These are phyloP conservation scores for Drosophila insularis DNA, from an alignment of 1,140 invertebrate genomes.

Conservation along the genomic window DNA sequence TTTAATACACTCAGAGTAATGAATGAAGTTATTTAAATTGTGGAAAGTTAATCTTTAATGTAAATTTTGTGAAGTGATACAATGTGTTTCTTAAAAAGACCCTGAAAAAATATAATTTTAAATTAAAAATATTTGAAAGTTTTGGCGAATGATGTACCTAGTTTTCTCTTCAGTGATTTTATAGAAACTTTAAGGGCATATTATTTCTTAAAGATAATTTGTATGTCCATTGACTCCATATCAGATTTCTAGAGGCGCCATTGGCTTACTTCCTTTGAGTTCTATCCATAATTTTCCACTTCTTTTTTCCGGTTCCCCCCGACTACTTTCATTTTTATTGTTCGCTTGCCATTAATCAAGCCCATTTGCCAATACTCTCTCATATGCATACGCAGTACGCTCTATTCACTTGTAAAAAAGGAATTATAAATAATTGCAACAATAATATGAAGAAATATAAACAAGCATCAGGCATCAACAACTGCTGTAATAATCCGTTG, in stretches of 20 bases:
- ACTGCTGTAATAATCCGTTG: slow-evolving; percentile 45
- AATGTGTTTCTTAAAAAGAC: not conserved
- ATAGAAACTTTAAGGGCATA: no score
- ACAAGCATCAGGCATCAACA: slow-evolving; percentile 29
- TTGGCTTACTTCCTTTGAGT: slow-evolving; percentile 16
- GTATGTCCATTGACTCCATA: not conserved
- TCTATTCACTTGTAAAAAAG: slow-evolving; percentile 58
- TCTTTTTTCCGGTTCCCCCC: slow-evolving; percentile 37
- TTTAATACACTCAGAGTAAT: not conserved
- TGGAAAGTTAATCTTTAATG: not conserved
- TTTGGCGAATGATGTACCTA: no score
- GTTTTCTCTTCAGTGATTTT: no score
- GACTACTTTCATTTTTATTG: slow-evolving; percentile 17
- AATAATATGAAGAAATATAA: slow-evolving; percentile 71
- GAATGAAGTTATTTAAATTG: not conserved
- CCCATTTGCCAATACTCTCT: slow-evolving; percentile 2
- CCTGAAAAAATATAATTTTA: no score
- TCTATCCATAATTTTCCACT: slow-evolving; percentile 20
- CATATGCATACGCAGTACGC: slow-evolving; percentile 2
- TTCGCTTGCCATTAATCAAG: slow-evolving; percentile 53
- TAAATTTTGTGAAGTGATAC: not conserved
- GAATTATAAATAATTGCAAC: slow-evolving; percentile 62
- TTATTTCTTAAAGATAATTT: not conserved
- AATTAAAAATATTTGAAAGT: no score
- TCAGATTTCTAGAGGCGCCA: not conserved